Conservation (phyloP, 2,113 vertebrate genomes). For the Pollimyrus isidori region DNA sequence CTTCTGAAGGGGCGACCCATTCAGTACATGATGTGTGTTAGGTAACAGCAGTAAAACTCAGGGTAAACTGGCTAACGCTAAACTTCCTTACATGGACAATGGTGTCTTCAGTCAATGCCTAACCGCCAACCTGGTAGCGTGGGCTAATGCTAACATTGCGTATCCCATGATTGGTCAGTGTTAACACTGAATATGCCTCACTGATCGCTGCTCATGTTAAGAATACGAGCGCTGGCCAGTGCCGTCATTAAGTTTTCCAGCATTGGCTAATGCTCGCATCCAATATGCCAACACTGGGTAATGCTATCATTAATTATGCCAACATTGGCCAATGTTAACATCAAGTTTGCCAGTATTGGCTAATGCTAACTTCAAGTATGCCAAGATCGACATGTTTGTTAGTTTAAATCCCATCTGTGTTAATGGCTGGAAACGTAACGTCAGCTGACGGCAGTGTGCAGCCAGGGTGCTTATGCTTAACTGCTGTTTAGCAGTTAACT, state of each 20-base stretch:
- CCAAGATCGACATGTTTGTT: constrained; percentile 1
- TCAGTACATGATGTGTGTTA: neutral
- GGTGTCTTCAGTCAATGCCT: neutral
- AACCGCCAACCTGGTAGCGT: neutral
- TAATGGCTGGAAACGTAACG: neutral
- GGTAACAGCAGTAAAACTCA: neutral
- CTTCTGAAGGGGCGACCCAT: neutral
- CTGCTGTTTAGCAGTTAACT: neutral
- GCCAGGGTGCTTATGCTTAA: neutral
- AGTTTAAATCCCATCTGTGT: constrained; percentile 6
- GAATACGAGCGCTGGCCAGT: neutral
- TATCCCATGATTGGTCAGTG: neutral
- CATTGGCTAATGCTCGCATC: neutral
- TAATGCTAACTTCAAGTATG: neutral
- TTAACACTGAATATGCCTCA: neutral
- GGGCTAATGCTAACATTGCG: neutral
- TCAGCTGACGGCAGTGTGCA: neutral
- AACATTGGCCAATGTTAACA: neutral
- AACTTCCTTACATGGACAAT: neutral
- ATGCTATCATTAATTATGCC: constrained; percentile 3
- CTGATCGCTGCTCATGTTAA: neutral
- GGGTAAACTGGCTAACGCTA: neutral
- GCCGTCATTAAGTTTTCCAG: neutral
- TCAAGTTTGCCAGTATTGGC: constrained; percentile 3
- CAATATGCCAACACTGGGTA: neutral